Evolutionary conservation across 2,888 invertebrate species (phyloP).

Genomic region (Drosophila niveifrons): DNA sequence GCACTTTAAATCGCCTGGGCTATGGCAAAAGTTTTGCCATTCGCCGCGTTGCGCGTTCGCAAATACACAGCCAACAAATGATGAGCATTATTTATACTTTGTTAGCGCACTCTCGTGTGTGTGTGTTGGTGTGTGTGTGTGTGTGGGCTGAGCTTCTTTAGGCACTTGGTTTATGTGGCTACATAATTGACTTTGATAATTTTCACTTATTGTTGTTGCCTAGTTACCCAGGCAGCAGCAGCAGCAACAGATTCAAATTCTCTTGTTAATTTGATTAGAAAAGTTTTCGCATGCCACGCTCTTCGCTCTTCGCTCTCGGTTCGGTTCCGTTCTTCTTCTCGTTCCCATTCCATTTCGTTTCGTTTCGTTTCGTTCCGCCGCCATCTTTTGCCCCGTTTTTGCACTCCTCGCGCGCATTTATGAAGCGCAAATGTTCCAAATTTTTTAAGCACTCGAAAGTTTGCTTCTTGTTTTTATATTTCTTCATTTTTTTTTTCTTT

Average conservation of each 20-base stretch:
- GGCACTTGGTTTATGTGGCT: conserved; percentile 61
- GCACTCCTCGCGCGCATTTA: conserved; percentile 21
- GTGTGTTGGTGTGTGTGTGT: conserved; percentile 7
- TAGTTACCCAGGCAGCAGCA: conserved; percentile 45
- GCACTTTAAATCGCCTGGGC: conserved; percentile 56
- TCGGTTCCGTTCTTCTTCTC: not conserved
- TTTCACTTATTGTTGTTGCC: conserved; percentile 73
- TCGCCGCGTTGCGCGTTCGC: conserved; percentile 40
- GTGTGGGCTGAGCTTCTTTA: conserved; percentile 30
- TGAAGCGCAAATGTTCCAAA: conserved; percentile 43
- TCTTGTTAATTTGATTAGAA: conserved; percentile 83
- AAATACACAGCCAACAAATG: conserved; percentile 51
- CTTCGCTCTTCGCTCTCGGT: not conserved
- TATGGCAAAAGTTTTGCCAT: conserved; percentile 56
- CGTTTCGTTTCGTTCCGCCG: not conserved
- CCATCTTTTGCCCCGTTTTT: not conserved
- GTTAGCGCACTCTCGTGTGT: conserved; percentile 12
- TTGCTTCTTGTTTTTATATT: conserved; percentile 2
- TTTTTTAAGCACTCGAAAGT: conserved; percentile 41
- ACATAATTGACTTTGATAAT: conserved; percentile 82
- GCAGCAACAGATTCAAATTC: conserved; percentile 60
- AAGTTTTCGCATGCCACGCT: conserved; percentile 61
- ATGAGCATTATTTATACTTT: conserved; percentile 59
- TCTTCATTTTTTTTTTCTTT: too few relatives aligned
- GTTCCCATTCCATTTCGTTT: not conserved